Base-by-base conservation (phyloP, 2,888 invertebrate genomes). In the Limnephilus marmoratus region DNA sequence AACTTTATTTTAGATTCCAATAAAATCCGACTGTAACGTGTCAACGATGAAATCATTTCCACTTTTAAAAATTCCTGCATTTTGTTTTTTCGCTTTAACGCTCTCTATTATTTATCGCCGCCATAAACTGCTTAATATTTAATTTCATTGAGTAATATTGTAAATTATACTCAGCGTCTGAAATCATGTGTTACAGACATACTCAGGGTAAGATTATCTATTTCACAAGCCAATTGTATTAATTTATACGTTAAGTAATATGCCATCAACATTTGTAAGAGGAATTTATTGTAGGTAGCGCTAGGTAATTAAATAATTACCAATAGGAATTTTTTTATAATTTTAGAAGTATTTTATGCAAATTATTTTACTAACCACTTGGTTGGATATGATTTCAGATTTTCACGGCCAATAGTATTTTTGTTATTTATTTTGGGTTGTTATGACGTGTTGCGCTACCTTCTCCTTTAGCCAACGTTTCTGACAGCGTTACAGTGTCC, bases 31-130 rank as follows among this genome's bases (percentile, higher is more conserved):
- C 90, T 89, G 89, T 91, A 88, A 91, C 81, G 90, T 91, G 91
- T 83, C 91, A 91, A 91, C 91, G 89, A 85, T 90, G 91, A 91
- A 91, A 91, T 90, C 91, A 91, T 91, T 91, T 83, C 91, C 83
- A 91, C 85, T 91, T 91, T 89, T 91, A 91, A 88, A 90, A 90
- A 90, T 85, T 53, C 85, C 81, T 29, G n/a, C 88, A 89, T 89
- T 89, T 89, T 80, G 88, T 34, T 80, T 41, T 80, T 89, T 89
- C 88, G 88, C 88, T 89, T 89, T 89, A 89, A 37, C 80, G 88
- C 15, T 80, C 81, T 89, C 34, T 81, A 80, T 80, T 89, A 89
- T 89, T 89, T 89, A 89, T 81, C 3, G n/a, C 34, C 88, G 81
- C 81, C 41, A 80, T 89, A 89, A 68, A 89, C 81, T 41, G 81